Evolutionary conservation across 1,140 invertebrate genomes (phyloP).

Genomic region (Solenopsis fugax): DNA sequence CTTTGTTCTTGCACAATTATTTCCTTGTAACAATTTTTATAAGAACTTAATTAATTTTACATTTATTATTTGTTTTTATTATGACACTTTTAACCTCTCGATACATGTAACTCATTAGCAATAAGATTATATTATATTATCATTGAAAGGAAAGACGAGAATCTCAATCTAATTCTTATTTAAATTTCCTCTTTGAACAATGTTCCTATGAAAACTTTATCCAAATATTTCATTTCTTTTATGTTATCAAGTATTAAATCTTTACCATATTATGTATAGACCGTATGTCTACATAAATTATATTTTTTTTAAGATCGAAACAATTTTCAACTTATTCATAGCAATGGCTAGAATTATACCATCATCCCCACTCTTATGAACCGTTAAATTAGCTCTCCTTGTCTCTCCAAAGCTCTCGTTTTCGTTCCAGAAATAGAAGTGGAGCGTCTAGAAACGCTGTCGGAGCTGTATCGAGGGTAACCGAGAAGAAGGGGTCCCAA

Average conservation of each 20-base stretch:
- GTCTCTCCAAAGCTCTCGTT: slow-evolving; percentile 18
- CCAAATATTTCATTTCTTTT: slow-evolving; percentile 78
- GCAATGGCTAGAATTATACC: slow-evolving; percentile 35
- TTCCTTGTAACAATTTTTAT: too few species aligned
- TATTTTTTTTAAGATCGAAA: not conserved
- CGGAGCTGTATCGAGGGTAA: not conserved
- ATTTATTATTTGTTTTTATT: too few species aligned
- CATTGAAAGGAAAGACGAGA: not conserved
- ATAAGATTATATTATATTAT: too few species aligned
- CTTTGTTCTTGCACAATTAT: too few species aligned
- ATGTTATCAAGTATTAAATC: slow-evolving; percentile 74
- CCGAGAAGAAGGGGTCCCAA: not conserved
- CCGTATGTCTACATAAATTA: too few species aligned
- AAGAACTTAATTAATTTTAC: too few species aligned
- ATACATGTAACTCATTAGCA: too few species aligned
- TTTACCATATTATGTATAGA: slow-evolving; percentile 65
- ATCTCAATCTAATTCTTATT: not conserved
- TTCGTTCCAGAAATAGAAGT: not conserved
- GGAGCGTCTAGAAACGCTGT: not conserved
- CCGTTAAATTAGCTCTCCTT: slow-evolving; percentile 58
- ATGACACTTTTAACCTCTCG: too few species aligned
- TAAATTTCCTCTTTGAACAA: not conserved
- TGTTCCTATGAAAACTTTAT: slow-evolving; percentile 77
- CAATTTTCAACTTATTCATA: not conserved
- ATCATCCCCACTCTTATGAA: slow-evolving; percentile 38